Conservation (phyloP, 2,888 invertebrate genomes). For the Drosophila diplacantha region DNA sequence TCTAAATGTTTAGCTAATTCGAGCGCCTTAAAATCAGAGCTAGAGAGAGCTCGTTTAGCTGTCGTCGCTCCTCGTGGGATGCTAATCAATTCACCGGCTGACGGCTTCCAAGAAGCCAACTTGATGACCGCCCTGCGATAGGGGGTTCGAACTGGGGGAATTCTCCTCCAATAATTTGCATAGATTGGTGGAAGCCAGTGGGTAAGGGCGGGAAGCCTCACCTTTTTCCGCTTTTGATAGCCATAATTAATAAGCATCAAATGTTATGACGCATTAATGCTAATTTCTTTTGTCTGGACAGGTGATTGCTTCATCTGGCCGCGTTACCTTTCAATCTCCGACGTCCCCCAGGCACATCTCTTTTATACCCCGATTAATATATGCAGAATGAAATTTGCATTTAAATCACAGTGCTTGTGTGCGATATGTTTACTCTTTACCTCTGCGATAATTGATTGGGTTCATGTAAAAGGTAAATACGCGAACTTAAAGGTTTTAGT, state of each 20-base stretch:
- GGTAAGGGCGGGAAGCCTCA: conserved; percentile 1
- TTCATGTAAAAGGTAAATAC: conserved; percentile 31
- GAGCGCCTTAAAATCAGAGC: conserved; percentile 41
- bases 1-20: conserved; percentile 39
- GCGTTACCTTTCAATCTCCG: conserved; percentile 17
- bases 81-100: conserved; percentile 42
- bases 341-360: not conserved
- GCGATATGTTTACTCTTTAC: conserved; percentile 58
- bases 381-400: conserved; percentile 64
- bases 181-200: conserved; percentile 28
- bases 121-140: conserved; percentile 26
- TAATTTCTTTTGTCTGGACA: conserved; percentile 57
- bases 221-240: conserved; percentile 19
- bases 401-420: conserved; percentile 44
- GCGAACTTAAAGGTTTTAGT: conserved; percentile 4
- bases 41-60: conserved; percentile 23
- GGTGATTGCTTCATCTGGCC: conserved; percentile 65
- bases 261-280: conserved; percentile 64
- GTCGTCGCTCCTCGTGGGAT: conserved; percentile 33
- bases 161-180: conserved; percentile 29
- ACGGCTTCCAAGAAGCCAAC: conserved; percentile 53
- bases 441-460: conserved; percentile 52
- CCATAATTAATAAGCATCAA: conserved; percentile 64
- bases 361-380: conserved; percentile 47
- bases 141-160: conserved; percentile 4